Evolutionary conservation across 2,888 invertebrate species (phyloP), one percentile per base, ranked within the genome.

Genomic region (Melitaea athalia): DNA sequence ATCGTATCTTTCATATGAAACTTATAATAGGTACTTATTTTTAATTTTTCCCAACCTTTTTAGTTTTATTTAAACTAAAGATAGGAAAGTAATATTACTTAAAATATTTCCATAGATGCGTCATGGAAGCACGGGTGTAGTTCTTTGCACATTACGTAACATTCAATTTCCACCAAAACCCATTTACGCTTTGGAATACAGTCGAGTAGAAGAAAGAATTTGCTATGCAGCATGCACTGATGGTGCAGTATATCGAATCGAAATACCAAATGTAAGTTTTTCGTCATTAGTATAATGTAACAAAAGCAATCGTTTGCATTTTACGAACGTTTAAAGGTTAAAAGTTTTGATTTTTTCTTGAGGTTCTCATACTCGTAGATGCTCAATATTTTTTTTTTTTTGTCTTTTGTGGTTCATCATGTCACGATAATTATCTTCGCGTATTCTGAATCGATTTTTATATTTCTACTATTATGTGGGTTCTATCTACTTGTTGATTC

Each of bases 101-200:
- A 45, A 45, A 45, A 14, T 5, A 45, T 61, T 70, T 63, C 69
- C 67, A 10, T 72, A 92, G 92, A 86, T 92, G 89, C 89, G 92
- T 5, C 87, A 92, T 59, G 92, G 92, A 7, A 79, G 77, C 42
- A 90, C 91, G 0, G 92, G 92, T 1, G 75, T 78, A 0, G 89
- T 92, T 1, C 76, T 92, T 4, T 81, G 80, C 57, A 92, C 91
- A 0, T 77, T 92, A 0, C 84, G 92, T 0, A 86, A 86, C 64
- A 85, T 91, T 33, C 92, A 92, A 80, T 92, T 91, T 67, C 92
- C 92, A 0, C 87, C 88, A 0, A 90, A 85, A 69, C 91, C 92
- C 0, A 76, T 92, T 3, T 89, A 88, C 69, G 81, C 91, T 10
- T 66, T 92, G n/a, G 82, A 84, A 67, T 92, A 84, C 79, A 91